phyloP scores from a whole-genome alignment of 2,888 invertebrate species.

The Trichogramma evanescens region DNA sequence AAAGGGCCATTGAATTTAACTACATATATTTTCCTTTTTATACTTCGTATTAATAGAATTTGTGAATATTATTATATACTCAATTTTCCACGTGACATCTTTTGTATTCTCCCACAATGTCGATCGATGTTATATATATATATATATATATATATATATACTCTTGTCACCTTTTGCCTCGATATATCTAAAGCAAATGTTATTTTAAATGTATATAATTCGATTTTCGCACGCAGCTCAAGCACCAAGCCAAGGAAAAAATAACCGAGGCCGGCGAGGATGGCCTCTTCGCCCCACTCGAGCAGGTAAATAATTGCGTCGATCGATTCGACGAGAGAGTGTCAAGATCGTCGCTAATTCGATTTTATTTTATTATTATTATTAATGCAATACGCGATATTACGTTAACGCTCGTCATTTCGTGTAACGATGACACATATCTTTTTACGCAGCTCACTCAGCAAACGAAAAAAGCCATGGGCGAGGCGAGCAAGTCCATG shows the following conservation, averaged over 20 bases:
- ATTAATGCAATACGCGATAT: background rate
- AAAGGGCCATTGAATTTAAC: no score
- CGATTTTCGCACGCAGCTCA: slow-evolving; percentile 45
- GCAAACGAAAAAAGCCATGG: slow-evolving; percentile 83
- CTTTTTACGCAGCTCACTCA: slow-evolving; percentile 60
- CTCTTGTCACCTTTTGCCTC: no score
- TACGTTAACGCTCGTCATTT: background rate
- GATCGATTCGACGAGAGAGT: background rate
- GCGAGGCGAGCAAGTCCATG: slow-evolving; percentile 71
- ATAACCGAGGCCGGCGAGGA: slow-evolving; percentile 65
- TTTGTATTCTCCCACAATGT: no score
- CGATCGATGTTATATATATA: no score
- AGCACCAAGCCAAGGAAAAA: slow-evolving; percentile 59
- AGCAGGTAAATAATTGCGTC: slow-evolving; percentile 58
- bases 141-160: no score
- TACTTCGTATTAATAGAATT: no score
- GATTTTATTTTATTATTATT: background rate
- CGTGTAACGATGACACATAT: slow-evolving; percentile 10
- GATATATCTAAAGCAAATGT: no score
- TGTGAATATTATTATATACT: no score
- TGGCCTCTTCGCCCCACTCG: slow-evolving; percentile 70
- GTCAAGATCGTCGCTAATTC: no score
- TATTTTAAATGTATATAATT: background rate
- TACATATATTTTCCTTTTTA: no score
- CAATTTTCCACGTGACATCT: no score